Base-by-base conservation (phyloP, 2,113 vertebrate genomes). In the Mungos mungo region DNA sequence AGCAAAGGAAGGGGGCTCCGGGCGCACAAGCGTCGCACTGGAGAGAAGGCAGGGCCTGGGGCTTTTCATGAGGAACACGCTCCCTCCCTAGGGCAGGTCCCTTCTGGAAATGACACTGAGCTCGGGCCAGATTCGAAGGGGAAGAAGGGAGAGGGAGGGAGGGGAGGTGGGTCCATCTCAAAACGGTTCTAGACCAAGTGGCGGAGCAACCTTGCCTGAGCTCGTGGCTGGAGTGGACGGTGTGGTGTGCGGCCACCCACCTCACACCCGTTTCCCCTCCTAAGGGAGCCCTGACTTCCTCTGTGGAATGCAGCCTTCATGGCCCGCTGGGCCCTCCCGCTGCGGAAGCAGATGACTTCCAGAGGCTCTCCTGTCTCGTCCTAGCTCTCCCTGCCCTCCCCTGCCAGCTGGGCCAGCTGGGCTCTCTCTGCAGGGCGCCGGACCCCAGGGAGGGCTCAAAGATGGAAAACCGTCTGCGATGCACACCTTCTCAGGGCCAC, bases 401-500 rank as follows among this genome's bases (percentile, higher is more conserved):
- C n/a, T 10, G 38, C 35, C 25, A 41, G 1, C 60, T 23, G 1
- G 13, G 23, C 85, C 57, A 52, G 14, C 54, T 23, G 41, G 76
- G 25, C 71, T 76, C n/a, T 25, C 2, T 15, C 3, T 14, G 31
- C 47, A 7, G 8, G 72, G 16, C n/a, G n/a, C 38, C 9, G 47
- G 41, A 9, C 12, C 31, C 29, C 7, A 2, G 10, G 9, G 23
- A 47, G 47, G 50, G 29, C 82, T 45, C 16, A 19, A 38, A 65
- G 35, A 3, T 11, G 13, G 33, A 19, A 38, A 29, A 16, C 21
- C 35, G 3, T 4, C 3, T 16, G 25, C 21, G 21, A 54, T 33
- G 8, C 4, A 1, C 14, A 57, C 21, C 2, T 65, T n/a, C 50
- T 50, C 5, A 0, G 0, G 9, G 11, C 19, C 3, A 35, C 3